phyloP scores from a whole-genome alignment of 2,797 vertebrate genomes.

The Chelon labrosus region DNA sequence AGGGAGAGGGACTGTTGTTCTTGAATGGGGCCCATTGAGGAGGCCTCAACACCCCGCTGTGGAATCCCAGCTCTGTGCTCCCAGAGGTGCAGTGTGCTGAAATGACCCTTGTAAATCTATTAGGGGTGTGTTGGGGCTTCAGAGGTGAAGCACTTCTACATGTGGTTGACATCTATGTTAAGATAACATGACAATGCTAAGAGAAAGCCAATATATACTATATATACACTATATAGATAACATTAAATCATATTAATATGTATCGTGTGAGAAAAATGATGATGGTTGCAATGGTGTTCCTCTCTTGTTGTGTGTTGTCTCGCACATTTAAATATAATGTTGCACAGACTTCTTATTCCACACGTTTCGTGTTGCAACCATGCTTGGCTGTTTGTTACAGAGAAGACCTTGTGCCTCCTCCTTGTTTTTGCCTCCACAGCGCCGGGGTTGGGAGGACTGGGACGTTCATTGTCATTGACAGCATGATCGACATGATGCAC shows the following conservation, averaged over 20 bases:
- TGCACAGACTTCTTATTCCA: background rate
- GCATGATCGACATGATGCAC: conserved; percentile 99
- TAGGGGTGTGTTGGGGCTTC: conserved; percentile 64
- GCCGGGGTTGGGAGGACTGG: conserved; percentile 97
- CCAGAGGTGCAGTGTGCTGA: conserved; percentile 64
- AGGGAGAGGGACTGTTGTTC: conserved; percentile 67
- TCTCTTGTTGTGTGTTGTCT: background rate
- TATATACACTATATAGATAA: background rate
- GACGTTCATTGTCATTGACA: conserved; percentile 98
- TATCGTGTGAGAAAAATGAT: background rate
- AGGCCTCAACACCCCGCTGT: conserved; percentile 58
- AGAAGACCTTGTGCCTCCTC: conserved; percentile 44
- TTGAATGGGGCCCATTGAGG: conserved; percentile 68
- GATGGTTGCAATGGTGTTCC: background rate
- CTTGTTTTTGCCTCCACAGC: conserved; percentile 77
- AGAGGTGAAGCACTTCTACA: conserved; percentile 72
- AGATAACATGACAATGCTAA: background rate
- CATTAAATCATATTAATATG: background rate
- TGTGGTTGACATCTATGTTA: conserved; percentile 61
- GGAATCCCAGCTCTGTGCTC: conserved; percentile 69
- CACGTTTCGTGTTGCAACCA: background rate
- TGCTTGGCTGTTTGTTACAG: conserved; percentile 28
- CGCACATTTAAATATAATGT: background rate
- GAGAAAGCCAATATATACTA: too few relatives aligned
- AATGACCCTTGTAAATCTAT: conserved; percentile 80